Base-by-base conservation (phyloP, 2,113 vertebrate species). In the Bujurquina vittata region DNA sequence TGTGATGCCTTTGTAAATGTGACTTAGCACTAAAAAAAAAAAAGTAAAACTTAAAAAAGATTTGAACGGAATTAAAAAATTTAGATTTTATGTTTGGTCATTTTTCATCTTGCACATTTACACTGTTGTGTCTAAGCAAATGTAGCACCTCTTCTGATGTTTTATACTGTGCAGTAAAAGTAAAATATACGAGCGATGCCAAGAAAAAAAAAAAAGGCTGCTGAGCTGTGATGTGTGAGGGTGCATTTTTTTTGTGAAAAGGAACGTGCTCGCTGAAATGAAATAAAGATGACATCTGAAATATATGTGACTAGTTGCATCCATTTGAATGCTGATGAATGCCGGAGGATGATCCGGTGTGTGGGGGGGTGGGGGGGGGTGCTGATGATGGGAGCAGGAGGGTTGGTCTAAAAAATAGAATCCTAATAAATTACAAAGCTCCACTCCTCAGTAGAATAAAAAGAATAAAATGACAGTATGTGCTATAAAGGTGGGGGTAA, bases 1-100 rank as follows among this genome's bases (percentile, higher is more conserved):
- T 91, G 90, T 88, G 54, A 92, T 60, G 91, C 88, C 84, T 92
- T 37, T 91, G 84, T 93, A 52, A 86, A 23, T 87, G 86, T 91
- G 85, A 29, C 77, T 84, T 33, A 84, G 29, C 56, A 43, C 35
- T 4, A 7, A 79, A 61, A 84, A 79, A 33, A 33, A 52, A 77
- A 0, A 76, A 82, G 2, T 3, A 37, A 8, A 37, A 84, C 89
- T 62, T 67, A 63, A 84, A 81, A 26, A 77, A 63, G 22, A 84
- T 54, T 77, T 80, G 52, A 87, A 74, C 22, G 78, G 56, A 89
- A 40, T 77, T 84, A 81, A 46, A 79, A 83, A 76, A 74, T 49
- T n/a, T 87, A 26, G 22, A 62, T 22, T 81, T 61, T 57, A 80
- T 84, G 79, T 86, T 91, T 84, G 59, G 76, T 52, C 59, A 61